Conservation (phyloP, 2,797 vertebrate genomes). For the Cygnus olor region DNA sequence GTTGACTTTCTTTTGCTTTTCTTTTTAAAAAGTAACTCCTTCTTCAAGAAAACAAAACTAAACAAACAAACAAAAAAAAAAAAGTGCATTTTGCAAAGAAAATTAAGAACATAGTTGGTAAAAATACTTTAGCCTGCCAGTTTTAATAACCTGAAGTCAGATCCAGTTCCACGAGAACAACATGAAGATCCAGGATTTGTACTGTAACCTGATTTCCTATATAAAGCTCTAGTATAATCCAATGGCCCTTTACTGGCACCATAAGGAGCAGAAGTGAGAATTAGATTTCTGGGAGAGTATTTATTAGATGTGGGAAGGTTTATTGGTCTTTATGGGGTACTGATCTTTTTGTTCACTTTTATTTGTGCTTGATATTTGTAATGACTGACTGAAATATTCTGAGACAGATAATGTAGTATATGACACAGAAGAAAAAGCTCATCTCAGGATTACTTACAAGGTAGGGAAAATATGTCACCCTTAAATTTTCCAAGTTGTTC, state of each 20-base stretch:
- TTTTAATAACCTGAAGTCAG: conserved; percentile 37
- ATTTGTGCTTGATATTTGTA: background rate
- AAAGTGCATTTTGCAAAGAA: background rate
- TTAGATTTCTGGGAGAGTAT: background rate
- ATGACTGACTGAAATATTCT: background rate
- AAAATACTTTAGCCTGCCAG: background rate
- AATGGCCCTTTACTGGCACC: background rate
- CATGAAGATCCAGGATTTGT: background rate
- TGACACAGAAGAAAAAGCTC: background rate
- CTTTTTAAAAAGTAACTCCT: background rate
- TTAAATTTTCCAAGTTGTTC: background rate
- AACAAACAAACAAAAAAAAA: background rate
- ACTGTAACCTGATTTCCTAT: background rate
- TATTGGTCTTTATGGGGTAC: background rate
- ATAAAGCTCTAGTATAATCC: background rate
- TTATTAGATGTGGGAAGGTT: background rate
- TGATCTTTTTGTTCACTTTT: background rate
- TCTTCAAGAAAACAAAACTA: background rate
- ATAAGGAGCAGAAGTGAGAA: background rate
- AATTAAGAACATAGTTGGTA: background rate
- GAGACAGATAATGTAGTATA: background rate
- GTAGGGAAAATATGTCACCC: background rate
- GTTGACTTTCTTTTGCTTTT: background rate
- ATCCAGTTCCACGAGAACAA: accelerated
- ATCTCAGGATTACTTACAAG: background rate